Conservation (phyloP, 2,113 vertebrate species). For the Psophia crepitans region DNA sequence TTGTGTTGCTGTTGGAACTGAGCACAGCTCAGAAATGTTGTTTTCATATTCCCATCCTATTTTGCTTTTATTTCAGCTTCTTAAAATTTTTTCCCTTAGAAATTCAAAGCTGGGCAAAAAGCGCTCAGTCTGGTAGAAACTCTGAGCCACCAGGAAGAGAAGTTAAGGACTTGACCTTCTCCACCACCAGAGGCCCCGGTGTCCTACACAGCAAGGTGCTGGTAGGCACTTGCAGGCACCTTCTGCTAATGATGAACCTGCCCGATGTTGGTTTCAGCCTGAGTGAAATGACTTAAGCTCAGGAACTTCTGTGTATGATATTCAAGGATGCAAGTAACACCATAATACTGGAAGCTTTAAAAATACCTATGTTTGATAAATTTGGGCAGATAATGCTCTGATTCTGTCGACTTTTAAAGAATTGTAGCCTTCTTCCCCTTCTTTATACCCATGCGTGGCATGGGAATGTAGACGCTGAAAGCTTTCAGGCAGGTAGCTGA, state of each 20-base stretch:
- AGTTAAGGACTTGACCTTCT: background rate
- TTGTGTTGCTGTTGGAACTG: constrained; percentile 60
- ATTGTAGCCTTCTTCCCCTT: background rate
- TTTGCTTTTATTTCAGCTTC: constrained; percentile 55
- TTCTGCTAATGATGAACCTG: background rate
- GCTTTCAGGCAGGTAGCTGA: background rate
- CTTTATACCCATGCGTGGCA: background rate
- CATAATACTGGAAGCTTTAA: background rate
- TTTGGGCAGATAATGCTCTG: background rate
- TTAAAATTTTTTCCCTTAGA: constrained; percentile 40
- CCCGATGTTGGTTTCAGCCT: accelerated
- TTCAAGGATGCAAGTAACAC: background rate
- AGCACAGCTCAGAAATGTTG: constrained; percentile 42
- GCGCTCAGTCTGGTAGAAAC: background rate
- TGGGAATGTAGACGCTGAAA: background rate
- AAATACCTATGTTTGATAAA: background rate
- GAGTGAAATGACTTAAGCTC: background rate
- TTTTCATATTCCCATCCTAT: constrained; percentile 49
- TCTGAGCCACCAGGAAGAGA: background rate
- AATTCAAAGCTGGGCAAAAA: constrained; percentile 12
- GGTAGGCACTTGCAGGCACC: background rate
- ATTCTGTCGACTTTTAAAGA: background rate
- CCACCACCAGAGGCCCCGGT: background rate
- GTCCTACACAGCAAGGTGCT: background rate
- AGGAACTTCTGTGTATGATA: background rate